Base-by-base conservation (phyloP, 2,888 invertebrate species). In the Clunio marinus region DNA sequence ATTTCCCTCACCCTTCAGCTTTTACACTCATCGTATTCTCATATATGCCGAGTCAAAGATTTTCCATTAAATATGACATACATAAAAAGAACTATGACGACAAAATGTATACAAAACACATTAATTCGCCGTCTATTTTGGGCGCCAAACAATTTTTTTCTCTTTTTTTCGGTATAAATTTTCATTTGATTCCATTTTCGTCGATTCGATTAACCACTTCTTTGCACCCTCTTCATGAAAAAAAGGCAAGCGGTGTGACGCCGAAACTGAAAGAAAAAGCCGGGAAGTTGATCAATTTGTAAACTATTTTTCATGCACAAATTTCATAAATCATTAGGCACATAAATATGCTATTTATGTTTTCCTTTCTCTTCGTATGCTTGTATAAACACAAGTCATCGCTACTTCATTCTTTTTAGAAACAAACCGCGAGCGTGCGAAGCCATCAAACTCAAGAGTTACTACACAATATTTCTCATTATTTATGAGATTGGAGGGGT, bases 301-400 rank as follows among this genome's bases (percentile, higher is more conserved):
- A 20, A 45, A 45, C 27, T 46, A 20, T n/a, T 55, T 35, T 51
- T 51, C 32, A 65, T 66, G 66, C 55, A 28, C 51, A 66, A 66
- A 68, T 68, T 68, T 68, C 68, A 68, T 68, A 68, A 68, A 68
- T 68, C 68, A 68, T 68, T 68, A 57, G 27, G 15, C 57, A 67
- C 57, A 67, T 65, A 66, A 66, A 66, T 51, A 66, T 27, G 65
- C 63, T 63, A 28, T 60, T 62, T 62, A 41, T 22, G 24, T 22
- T 13, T 35, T 13, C 20, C 13, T 45, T 46, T 2, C 17, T n/a
- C 17, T 28, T 2, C 66, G n/a, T 13, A 17, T 35, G 8, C 17
- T 28, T 58, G 17, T 20, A 17, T 13, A 17, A 28, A 20, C 32
- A 4, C 59, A 20, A 20, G 22, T 66, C 57, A 57, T 57, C 15